A percentile compares a stretch with the other conserved stretches of the same genome.
Evolutionary conservation across 2,888 invertebrate genomes (phyloP).

Genomic region (Pimpla rufipes): DNA sequence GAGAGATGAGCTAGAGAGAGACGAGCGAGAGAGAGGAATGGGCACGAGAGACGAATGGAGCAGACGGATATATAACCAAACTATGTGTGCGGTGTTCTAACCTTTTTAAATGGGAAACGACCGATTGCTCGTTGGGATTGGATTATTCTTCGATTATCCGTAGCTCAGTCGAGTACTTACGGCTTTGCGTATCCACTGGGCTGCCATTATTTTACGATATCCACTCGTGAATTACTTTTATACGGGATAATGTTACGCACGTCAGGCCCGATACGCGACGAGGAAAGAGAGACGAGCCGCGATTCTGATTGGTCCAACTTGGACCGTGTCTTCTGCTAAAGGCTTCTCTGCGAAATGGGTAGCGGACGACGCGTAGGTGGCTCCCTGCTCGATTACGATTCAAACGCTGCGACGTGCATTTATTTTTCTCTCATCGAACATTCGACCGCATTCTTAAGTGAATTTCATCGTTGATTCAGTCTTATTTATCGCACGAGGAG

Average conservation of each 20-base stretch:
- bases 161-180: conserved; percentile 76
- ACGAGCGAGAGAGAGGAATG: conserved; percentile 41
- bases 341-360: conserved; percentile 13
- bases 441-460: no score
- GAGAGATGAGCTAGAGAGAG: conserved; percentile 32
- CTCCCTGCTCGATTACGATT: conserved; percentile 58
- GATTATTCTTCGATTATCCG: conserved; percentile 45
- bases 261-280: conserved; percentile 76
- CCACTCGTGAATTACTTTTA: conserved; percentile 69
- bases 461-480: no score
- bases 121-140: conserved; percentile 60
- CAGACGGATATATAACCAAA: conserved; percentile 71
- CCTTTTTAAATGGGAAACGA: conserved; percentile 73
- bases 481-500: neutral
- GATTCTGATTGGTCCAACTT: conserved; percentile 75
- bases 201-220: conserved; percentile 81
- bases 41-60: conserved; percentile 66
- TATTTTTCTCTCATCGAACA: neutral
- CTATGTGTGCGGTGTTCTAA: conserved; percentile 75
- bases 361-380: conserved; percentile 75
- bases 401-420: neutral
- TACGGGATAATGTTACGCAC: conserved; percentile 74
- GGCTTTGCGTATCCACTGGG: conserved; percentile 83
- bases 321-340: conserved; percentile 79
- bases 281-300: conserved; percentile 72